phyloP scores from a whole-genome alignment of 2,797 vertebrate genomes.

The Xenopus petersii region DNA sequence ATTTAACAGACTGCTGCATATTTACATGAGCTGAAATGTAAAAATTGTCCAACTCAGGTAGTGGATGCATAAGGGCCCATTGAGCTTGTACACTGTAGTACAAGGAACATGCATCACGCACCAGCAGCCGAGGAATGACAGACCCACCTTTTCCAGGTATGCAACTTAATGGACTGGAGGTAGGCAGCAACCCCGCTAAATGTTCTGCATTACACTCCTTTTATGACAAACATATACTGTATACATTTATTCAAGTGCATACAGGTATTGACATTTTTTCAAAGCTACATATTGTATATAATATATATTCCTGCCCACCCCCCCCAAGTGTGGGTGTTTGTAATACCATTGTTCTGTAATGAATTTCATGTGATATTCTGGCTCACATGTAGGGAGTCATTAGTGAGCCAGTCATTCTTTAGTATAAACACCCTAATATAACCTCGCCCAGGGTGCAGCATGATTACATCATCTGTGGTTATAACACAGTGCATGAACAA shows the following conservation, averaged over 20 bases:
- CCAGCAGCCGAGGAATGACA: background rate
- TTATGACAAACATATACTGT: too few relatives aligned
- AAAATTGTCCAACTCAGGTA: too few relatives aligned
- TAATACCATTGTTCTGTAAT: slow-evolving; percentile 29
- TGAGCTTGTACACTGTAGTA: background rate
- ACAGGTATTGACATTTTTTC: too few relatives aligned
- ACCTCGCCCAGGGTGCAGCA: slow-evolving; percentile 10
- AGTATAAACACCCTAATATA: slow-evolving; percentile 26
- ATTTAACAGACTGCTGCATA: too few relatives aligned
- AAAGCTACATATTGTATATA: too few relatives aligned
- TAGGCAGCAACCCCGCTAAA: too few relatives aligned
- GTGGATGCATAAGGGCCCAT: too few relatives aligned
- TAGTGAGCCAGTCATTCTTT: slow-evolving; percentile 5
- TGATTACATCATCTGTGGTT: slow-evolving; percentile 8
- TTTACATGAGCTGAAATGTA: too few relatives aligned
- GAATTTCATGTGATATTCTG: background rate
- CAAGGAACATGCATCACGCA: background rate
- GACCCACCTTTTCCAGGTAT: too few relatives aligned
- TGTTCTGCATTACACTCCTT: too few relatives aligned
- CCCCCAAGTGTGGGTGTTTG: background rate
- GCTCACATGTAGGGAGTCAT: slow-evolving; percentile 18
- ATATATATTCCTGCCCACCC: background rate
- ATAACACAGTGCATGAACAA: background rate
- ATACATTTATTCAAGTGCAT: too few relatives aligned
- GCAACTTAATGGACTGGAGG: too few relatives aligned